phyloP scores from a whole-genome alignment of 2,888 invertebrate genomes.

The Ariolimax columbianus region DNA sequence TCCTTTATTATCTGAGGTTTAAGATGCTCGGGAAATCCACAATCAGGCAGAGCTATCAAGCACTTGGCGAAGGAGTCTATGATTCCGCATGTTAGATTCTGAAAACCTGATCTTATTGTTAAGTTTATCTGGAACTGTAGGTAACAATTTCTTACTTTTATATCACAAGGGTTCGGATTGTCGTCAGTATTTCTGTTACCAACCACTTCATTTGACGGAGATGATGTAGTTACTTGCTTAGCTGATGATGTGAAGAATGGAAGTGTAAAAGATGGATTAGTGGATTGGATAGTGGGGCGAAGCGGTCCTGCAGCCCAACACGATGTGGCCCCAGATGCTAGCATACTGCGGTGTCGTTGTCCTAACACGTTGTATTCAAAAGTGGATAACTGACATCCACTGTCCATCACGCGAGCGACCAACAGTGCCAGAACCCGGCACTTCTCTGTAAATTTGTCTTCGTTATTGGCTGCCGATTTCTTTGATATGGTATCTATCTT shows the following conservation, averaged over 20 bases:
- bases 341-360: not conserved
- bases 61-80: constrained; percentile 13
- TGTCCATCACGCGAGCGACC: not conserved
- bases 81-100: not conserved
- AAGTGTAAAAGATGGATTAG: not conserved
- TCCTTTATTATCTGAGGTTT: not conserved
- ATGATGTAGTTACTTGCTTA: not conserved
- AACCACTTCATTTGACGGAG: too few species aligned
- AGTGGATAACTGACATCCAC: constrained; percentile 4
- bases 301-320: constrained; percentile 2
- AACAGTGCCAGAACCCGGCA: not conserved
- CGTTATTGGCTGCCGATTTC: not conserved
- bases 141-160: constrained; percentile 16
- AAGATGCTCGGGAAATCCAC: not conserved
- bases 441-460: not conserved
- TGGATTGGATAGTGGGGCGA: not conserved
- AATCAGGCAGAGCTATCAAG: not conserved
- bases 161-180: not conserved
- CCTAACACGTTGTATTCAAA: not conserved
- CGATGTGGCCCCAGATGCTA: not conserved
- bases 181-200: not conserved
- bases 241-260: not conserved
- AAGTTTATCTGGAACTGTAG: not conserved
- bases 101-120: not conserved
- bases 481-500: not conserved